Evolutionary conservation across 2,797 vertebrate species (phyloP), one percentile per base, ranked within the genome.

Genomic region (Urophycis tenuis): DNA sequence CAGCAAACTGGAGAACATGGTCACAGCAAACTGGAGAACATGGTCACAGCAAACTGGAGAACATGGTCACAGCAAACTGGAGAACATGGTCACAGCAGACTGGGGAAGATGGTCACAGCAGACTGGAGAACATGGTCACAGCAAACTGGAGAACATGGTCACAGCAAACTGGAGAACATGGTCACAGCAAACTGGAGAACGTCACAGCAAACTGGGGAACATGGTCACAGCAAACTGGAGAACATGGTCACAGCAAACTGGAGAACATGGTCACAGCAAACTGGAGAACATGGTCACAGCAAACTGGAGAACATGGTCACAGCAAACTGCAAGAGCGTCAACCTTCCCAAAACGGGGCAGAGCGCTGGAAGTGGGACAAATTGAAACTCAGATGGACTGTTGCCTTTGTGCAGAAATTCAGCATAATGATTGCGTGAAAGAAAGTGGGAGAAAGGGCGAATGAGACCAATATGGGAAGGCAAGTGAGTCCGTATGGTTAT

Each of bases 331-430:
- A 14, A 14, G 36, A 39, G 10, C 36, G 9, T 36, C 35, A 4
- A 36, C 36, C 36, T 19, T n/a, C 53, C 53, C 2, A 25, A 60
- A 60, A 60, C 22, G 22, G n/a, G 53, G 53, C 22, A 60, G 0
- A 12, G n/a, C 60, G 1, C 12, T 9, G 25, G 36, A 36, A n/a
- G 15, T 1, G 29, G 75, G 32, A 64, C 64, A 32, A 33, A 71
- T 19, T 2, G 41, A 19, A 19, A 49, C n/a, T 64, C 53, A 64
- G 60, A 71, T 5, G 12, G 9, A 71, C 30, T 45, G 29, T 45
- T 70, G 36, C 67, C 11, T 79, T 64, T 74, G 67, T 74, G 31
- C 35, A 74, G 34, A 71, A 15, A 72, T 81, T 35, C 60, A 53
- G 49, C 9, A 32, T 72, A 76, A 78, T 76, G 75, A 77, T 29